phyloP scores from a whole-genome alignment of 2,888 invertebrate genomes.

The Pediacus dermestoides region DNA sequence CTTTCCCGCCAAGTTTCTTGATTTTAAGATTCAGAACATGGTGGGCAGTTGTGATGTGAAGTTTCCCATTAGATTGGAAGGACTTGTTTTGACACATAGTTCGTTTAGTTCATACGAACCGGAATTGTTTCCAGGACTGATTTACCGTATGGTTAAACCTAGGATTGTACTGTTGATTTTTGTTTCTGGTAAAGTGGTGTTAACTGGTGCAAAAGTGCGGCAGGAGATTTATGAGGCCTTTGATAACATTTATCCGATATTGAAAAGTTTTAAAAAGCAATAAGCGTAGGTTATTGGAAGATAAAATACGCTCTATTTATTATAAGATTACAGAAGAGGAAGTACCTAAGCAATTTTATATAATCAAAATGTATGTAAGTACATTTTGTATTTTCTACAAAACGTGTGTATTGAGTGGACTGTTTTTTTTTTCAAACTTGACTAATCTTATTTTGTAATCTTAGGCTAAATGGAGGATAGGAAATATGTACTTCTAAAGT shows the following conservation, averaged over 20 bases:
- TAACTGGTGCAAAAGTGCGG: slow-evolving; percentile 75
- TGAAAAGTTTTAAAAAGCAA: slow-evolving; percentile 63
- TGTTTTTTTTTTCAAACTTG: no score
- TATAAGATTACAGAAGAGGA: no score
- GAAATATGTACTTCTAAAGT: no score
- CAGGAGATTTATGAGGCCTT: slow-evolving; percentile 74
- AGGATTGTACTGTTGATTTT: slow-evolving; percentile 79
- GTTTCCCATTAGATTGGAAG: slow-evolving; percentile 68
- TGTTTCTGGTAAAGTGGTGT: slow-evolving; percentile 80
- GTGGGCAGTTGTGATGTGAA: slow-evolving; percentile 84
- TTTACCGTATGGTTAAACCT: slow-evolving; percentile 80
- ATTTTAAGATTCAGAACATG: slow-evolving; percentile 83
- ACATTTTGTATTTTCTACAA: no score
- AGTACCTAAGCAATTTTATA: no score
- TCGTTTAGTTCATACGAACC: slow-evolving; percentile 79
- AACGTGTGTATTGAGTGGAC: no score
- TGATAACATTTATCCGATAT: slow-evolving; percentile 73
- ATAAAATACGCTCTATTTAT: no score
- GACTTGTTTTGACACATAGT: slow-evolving; percentile 75
- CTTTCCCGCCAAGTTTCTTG: slow-evolving; percentile 71
- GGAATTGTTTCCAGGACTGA: slow-evolving; percentile 78
- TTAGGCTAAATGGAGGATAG: no score
- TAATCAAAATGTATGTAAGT: no score
- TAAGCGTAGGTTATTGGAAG: no score
- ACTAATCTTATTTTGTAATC: no score